Percentiles rank a stretch among this genome's conserved stretches.
phyloP scores from a whole-genome alignment of 2,113 vertebrate species.

The Cavia porcellus region DNA sequence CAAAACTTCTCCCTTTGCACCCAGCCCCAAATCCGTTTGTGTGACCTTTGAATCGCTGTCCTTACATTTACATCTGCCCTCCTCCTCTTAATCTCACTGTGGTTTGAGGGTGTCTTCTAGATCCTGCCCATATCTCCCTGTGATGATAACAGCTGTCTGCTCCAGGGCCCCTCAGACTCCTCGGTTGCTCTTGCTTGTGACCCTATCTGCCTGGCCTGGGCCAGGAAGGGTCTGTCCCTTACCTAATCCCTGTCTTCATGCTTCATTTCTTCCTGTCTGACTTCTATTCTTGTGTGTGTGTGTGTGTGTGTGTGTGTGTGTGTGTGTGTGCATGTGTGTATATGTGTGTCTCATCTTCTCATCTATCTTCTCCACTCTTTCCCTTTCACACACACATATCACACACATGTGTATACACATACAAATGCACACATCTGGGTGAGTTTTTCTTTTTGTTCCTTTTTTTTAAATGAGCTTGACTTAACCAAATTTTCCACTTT shows the following conservation, averaged over 20 bases:
- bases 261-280: not conserved
- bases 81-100: not conserved
- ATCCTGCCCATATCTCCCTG: not conserved
- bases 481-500: not conserved
- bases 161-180: too few relatives aligned
- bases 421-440: not conserved
- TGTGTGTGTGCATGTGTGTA: rapidly evolving
- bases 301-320: rapidly evolving
- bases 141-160: too few relatives aligned
- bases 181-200: not conserved
- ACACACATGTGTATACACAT: not conserved
- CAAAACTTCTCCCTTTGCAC: not conserved
- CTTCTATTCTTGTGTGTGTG: not conserved
- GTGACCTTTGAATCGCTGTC: not conserved
- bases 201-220: too few relatives aligned
- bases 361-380: not conserved
- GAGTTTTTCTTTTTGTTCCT: not conserved
- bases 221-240: not conserved
- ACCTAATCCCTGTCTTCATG: not conserved
- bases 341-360: not conserved
- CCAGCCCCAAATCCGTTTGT: not conserved
- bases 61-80: not conserved
- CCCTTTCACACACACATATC: not conserved
- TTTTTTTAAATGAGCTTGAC: not conserved
- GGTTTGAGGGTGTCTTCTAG: not conserved